Conservation (phyloP, 1,140 invertebrate genomes). For the Drosophila azteca region DNA sequence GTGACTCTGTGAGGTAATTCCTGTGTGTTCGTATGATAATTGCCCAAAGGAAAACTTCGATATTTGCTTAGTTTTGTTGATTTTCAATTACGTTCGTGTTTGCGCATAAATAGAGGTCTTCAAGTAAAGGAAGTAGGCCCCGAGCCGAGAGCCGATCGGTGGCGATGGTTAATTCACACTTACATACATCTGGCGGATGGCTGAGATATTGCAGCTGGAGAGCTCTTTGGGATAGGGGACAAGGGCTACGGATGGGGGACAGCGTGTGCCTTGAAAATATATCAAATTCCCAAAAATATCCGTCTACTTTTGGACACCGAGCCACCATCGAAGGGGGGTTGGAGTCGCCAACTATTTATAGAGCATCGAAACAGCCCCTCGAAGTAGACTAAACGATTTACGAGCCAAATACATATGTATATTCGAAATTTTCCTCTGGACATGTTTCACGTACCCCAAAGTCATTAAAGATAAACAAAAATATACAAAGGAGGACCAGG, state of each 20-base stretch:
- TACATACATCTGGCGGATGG: conserved; percentile 32
- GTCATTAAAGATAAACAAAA: conserved; percentile 68
- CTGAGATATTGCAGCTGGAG: conserved; percentile 33
- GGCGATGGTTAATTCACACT: conserved; percentile 42
- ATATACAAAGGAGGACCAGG: conserved; percentile 51
- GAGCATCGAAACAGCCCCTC: conserved; percentile 31
- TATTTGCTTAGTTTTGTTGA: conserved; percentile 69
- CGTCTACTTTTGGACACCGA: neutral
- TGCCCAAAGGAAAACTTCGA: conserved; percentile 34
- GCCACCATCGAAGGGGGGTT: conserved; percentile 29
- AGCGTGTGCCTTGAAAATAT: conserved; percentile 63
- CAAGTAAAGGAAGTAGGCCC: conserved; percentile 48
- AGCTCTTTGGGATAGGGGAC: neutral
- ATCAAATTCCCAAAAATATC: conserved; percentile 59
- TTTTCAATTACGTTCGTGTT: conserved; percentile 71
- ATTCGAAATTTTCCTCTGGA: conserved; percentile 3
- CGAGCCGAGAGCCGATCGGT: conserved; percentile 27
- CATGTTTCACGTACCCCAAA: conserved; percentile 1
- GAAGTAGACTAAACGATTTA: conserved; percentile 70
- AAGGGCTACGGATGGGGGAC: neutral
- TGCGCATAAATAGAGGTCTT: conserved; percentile 47
- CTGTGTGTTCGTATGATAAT: conserved; percentile 41
- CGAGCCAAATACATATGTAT: conserved; percentile 15
- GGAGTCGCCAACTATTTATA: conserved; percentile 35
- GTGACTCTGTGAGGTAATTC: conserved; percentile 68